Base-by-base conservation (phyloP, 2,888 invertebrate species). In the Ramazzottius varieornatus region DNA sequence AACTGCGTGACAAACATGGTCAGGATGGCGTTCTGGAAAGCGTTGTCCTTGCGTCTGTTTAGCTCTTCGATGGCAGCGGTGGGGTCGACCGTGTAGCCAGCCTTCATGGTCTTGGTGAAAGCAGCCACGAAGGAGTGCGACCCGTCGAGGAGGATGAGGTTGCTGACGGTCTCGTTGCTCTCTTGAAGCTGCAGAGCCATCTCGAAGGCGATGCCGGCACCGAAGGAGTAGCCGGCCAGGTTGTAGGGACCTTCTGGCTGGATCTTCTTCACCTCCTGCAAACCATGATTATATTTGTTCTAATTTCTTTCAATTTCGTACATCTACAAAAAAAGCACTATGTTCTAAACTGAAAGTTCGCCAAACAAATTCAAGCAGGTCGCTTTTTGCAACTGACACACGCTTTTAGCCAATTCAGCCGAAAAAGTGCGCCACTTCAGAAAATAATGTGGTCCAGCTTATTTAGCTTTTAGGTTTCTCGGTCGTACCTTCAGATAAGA, bases 201-300 rank as follows among this genome's bases (percentile, higher is more conserved):
- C 79, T 94, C 94, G 75, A 91, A 88, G 29, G 91, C 92, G 40
- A 96, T 86, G 70, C 86, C 84, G 54, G 90, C 88, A 68, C 98
- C 96, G 77, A 88, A 94, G 0, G 94, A 96, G 78, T 98, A 96
- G 1, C 94, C 96, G 63, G 87, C 83, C 69, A 98, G 78, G 65
- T 84, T 82, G 80, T 89, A 93, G 1, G 93, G 91, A 68, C 90
- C 88, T 67, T 79, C 77, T 8, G 84, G 82, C 78, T 90, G 89
- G 64, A 86, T 78, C 65, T 81, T 80, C 73, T 83, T 84, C 72
- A 93, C 82, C 75, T 86, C 82, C 75, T 81, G 70, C n/a, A 71
- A 71, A 68, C 68, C 66, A 67, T 63, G 46, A 32, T 8, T 13
- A 32, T 32, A 64, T n/a, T 64, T 32, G 20, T 63, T 29, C 24